Conservation (phyloP, 2,888 invertebrate species). For the Lobophora halterata region DNA sequence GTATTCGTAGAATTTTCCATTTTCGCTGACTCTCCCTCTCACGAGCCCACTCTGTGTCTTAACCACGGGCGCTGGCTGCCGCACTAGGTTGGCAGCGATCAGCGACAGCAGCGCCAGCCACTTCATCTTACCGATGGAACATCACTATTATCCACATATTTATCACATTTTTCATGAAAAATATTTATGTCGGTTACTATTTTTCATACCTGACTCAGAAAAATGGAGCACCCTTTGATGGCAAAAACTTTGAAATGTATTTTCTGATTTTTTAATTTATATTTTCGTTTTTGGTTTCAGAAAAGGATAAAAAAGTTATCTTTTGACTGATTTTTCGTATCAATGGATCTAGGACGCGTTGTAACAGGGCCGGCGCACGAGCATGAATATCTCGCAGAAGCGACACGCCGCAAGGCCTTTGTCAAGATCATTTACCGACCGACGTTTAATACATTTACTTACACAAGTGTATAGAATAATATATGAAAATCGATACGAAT, state of each 20-base stretch:
- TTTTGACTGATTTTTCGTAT: neutral
- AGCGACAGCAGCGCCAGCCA: constrained; percentile 59
- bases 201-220: neutral
- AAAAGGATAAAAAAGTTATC: constrained; percentile 4
- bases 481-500: too few relatives aligned
- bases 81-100: constrained; percentile 57
- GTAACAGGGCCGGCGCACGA: constrained; percentile 7
- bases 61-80: constrained; percentile 61
- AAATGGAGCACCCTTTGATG: too few relatives aligned
- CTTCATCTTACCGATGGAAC: constrained; percentile 45
- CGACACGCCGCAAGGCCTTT: constrained; percentile 14
- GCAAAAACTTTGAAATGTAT: too few relatives aligned
- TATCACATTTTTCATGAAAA: constrained; percentile 6
- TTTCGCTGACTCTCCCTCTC: constrained; percentile 56
- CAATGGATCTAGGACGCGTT: neutral
- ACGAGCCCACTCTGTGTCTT: constrained; percentile 51
- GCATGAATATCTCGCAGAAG: constrained; percentile 12
- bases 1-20: constrained; percentile 60
- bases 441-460: too few relatives aligned
- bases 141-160: neutral
- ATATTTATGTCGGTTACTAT: neutral
- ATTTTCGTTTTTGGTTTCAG: too few relatives aligned
- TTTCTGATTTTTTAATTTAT: too few relatives aligned
- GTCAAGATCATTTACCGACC: constrained; percentile 10
- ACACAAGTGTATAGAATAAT: too few relatives aligned